Conservation (phyloP, 2,113 vertebrate genomes). For the Leptobrachium leishanense region DNA sequence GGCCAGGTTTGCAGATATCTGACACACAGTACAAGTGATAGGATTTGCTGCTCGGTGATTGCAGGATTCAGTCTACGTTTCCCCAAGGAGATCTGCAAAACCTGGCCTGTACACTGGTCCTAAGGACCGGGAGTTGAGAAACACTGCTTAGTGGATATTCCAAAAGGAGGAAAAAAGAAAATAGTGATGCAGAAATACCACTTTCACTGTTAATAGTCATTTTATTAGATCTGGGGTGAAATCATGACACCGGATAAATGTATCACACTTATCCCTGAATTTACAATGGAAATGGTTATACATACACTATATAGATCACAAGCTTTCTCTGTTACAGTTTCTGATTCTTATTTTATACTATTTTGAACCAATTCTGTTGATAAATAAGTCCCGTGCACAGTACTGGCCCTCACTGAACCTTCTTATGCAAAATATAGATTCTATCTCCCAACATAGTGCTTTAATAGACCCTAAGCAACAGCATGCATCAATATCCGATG, state of each 20-base stretch:
- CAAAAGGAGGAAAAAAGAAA: too few species aligned
- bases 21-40: too few species aligned
- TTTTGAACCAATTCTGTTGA: conserved; percentile 71
- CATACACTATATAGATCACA: conserved; percentile 74
- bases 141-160: too few species aligned
- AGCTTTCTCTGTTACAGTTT: conserved; percentile 60
- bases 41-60: too few species aligned
- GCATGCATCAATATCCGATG: conserved; percentile 76
- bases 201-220: conserved; percentile 68
- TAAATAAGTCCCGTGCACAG: conserved; percentile 70
- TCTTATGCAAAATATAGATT: conserved; percentile 76
- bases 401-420: conserved; percentile 65
- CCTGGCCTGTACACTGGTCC: too few species aligned
- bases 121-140: too few species aligned
- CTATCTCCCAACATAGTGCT: conserved; percentile 64
- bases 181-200: background rate
- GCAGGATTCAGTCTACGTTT: too few species aligned
- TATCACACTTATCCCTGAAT: conserved; percentile 72
- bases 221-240: conserved; percentile 80
- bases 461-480: conserved; percentile 61
- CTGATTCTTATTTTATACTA: conserved; percentile 62
- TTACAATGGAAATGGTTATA: conserved; percentile 75
- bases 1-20: too few species aligned
- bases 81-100: too few species aligned
- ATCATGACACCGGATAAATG: conserved; percentile 63